Evolutionary conservation across 2,797 vertebrate species (phyloP), one percentile per base, ranked within the genome.

Genomic region (Phalloptychus januarius): DNA sequence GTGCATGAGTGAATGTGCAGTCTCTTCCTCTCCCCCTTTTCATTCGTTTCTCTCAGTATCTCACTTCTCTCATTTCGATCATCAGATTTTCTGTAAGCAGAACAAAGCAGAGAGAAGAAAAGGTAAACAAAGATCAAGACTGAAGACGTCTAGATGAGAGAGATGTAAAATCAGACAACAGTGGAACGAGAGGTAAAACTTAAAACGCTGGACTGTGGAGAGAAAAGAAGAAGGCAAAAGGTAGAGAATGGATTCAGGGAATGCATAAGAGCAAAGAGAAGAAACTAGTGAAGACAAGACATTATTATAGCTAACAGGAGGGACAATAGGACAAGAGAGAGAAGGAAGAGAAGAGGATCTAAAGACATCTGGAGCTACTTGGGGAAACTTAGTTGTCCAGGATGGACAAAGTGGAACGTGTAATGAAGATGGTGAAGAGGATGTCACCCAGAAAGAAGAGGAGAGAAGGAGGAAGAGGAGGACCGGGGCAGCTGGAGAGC

Each of bases 351-450:
- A 18, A 38, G 42, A 71, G 42, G 71, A 69, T 54, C 28, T 40
- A 28, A 50, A 78, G 61, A 61, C 5, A 75, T 75, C 54, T 2
- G 16, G 40, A 61, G 65, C 78, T 70, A 58, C n/a, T 18, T 72
- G 33, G 71, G 45, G 75, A 69, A 74, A 45, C 67, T 11, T 1
- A 7, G 15, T 56, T 3, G 25, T 20, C 42, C 87, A 78, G 80
- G 80, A 96, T 96, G 97, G 95, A 96, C 89, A 96, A 95, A 94
- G 93, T 97, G 84, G 96, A 93, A 86, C 95, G 95, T 74, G 94
- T 96, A 89, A 94, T 97, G 94, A 96, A 96, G 91, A 95, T 96
- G 80, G 94, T 97, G 87, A 96, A 95, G 93, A 96, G 95, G 92
- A 96, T 97, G 82, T 97, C 97, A 0, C 96, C 95, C 42, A 95